phyloP scores from a whole-genome alignment of 1,140 invertebrate species.

The Kradibia gibbosae region DNA sequence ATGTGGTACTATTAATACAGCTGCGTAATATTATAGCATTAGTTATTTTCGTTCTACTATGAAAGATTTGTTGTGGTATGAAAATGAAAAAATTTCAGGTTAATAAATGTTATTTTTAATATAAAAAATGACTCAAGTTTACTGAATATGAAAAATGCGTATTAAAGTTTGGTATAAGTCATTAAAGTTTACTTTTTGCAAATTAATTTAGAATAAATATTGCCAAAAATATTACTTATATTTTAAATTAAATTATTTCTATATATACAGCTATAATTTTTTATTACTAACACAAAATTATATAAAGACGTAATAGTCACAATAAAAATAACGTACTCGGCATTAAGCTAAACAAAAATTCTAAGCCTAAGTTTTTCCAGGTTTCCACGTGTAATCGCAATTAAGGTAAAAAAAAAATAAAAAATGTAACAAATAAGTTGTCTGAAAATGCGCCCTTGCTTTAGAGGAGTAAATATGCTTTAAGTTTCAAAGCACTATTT shows the following conservation, averaged over 20 bases:
- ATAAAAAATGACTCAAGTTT: no score
- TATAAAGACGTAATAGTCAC: constrained; percentile 1
- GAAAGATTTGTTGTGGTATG: no score
- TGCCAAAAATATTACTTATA: no score
- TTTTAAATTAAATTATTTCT: neutral
- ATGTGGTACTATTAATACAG: no score
- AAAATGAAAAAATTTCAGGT: no score
- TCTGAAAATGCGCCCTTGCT: neutral
- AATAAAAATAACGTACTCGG: constrained; percentile 18
- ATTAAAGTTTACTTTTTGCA: no score
- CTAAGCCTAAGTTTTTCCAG: neutral
- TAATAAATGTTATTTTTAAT: no score
- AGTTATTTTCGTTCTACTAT: no score
- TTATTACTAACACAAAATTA: constrained; percentile 16
- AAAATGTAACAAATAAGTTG: constrained; percentile 8
- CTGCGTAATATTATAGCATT: no score
- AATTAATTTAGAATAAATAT: no score
- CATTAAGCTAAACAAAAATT: neutral
- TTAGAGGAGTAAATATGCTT: neutral
- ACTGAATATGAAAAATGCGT: no score
- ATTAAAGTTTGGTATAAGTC: no score
- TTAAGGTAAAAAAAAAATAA: constrained; percentile 30
- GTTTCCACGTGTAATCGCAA: constrained; percentile 4
- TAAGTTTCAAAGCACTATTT: neutral
- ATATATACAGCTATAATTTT: constrained; percentile 3